Conservation (phyloP, 2,113 vertebrate species). For the Limnothrissa miodon region DNA sequence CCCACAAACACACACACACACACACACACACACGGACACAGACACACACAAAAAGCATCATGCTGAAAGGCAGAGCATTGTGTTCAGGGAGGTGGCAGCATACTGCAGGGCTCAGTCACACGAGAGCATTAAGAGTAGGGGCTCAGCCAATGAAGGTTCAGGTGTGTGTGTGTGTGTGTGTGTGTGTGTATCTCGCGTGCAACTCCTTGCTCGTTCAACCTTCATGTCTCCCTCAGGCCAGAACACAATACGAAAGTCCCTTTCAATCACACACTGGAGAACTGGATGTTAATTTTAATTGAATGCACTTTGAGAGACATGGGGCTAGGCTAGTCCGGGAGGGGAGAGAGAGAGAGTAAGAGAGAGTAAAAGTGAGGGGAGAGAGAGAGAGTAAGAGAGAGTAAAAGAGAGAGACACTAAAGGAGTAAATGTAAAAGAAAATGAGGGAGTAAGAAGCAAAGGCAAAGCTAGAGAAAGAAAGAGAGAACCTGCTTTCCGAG, state of each 20-base stretch:
- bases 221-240: neutral
- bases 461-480: too few species aligned
- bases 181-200: neutral
- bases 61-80: neutral
- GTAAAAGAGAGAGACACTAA: too few species aligned
- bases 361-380: neutral
- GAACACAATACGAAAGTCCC: neutral
- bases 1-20: neutral
- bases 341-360: neutral
- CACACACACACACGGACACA: neutral
- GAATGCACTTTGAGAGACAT: neutral
- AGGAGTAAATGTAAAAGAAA: too few species aligned
- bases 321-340: neutral
- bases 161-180: neutral
- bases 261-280: neutral
- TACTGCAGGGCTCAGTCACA: neutral
- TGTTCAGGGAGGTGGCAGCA: neutral
- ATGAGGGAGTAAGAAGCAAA: too few species aligned
- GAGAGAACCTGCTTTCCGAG: too few species aligned
- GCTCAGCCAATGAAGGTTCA: neutral
- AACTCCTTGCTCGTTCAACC: neutral
- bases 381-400: too few species aligned
- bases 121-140: neutral
- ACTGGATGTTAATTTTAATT: conserved; percentile 2
- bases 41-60: too few species aligned